Evolutionary conservation across 2,113 vertebrate genomes (phyloP).

Genomic region (Grus americana): DNA sequence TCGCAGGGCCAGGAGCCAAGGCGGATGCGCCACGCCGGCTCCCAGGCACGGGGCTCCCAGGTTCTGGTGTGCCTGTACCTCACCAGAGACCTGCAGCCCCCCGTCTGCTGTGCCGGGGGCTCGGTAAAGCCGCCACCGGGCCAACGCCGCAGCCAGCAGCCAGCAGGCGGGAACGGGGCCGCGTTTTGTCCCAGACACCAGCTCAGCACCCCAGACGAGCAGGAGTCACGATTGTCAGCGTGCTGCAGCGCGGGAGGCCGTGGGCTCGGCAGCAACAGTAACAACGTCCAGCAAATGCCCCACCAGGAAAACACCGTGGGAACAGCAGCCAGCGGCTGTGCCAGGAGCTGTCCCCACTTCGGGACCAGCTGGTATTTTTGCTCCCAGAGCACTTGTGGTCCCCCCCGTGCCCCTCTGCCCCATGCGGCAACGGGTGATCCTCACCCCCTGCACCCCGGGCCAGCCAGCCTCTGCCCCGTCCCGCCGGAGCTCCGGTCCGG

Average conservation of each 20-base stretch:
- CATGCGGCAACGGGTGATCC: rapidly evolving
- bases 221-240: rapidly evolving
- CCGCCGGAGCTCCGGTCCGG: rapidly evolving
- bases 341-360: neutral
- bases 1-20: neutral
- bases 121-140: rapidly evolving
- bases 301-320: neutral
- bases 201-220: neutral
- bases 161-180: neutral
- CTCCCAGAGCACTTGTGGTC: neutral
- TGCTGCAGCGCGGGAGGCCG: neutral
- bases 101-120: neutral
- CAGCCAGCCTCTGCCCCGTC: neutral
- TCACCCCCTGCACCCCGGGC: neutral
- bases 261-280: rapidly evolving
- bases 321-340: neutral
- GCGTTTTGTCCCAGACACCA: neutral
- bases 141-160: rapidly evolving
- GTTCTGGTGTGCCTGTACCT: neutral
- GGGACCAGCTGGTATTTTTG: neutral
- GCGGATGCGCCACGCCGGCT: rapidly evolving
- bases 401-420: neutral
- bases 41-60: neutral
- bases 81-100: rapidly evolving
- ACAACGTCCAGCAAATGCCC: neutral